Evolutionary conservation across 2,797 vertebrate species (phyloP), one percentile per base, ranked within the genome.

Genomic region (Gambelia wislizenii): DNA sequence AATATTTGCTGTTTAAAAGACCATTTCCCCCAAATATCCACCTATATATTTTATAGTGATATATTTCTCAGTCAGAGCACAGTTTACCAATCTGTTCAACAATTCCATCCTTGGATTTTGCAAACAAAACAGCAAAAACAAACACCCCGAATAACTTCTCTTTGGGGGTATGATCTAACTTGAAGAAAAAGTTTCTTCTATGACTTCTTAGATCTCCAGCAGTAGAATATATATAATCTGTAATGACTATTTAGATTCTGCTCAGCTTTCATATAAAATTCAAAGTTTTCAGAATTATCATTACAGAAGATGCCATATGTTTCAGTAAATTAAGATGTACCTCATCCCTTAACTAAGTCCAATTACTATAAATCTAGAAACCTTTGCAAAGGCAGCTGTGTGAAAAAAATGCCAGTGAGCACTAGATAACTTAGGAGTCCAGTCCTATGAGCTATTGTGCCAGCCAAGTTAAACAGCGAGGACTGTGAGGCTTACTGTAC

Each of bases 1-100:
- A 78, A 54, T 82, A 81, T 64, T 87, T 89, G 42, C 36, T 69
- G 39, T 49, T 33, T 75, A 80, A 84, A 54, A 92, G 85, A 6
- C 10, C 0, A 52, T 42, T 74, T 88, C 54, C 67, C 7, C 10
- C 47, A 36, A 76, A 72, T 86, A 64, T 3, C 49, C 61, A 77
- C 4, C 5, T 87, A 88, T 89, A 54, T 0, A 64, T 75, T 59
- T 54, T 87, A 44, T 6, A 10, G 72, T 42, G 47, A 81, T 83
- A 67, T 54, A 75, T 42, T 47, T 1, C 72, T 59, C 56, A 44
- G 49, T 1, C 6, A 74, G 64, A 39, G 3, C 67, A 39, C 6
- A 36, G 81, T 56, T 6, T 61, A 61, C 14, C 16, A 12, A 67
- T 22, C 5, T 84, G 7, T 70, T 77, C 67, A 1, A 0, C 5